Evolutionary conservation across 2,888 invertebrate species (phyloP).

Genomic region (Dryocosmus kuriphilus): DNA sequence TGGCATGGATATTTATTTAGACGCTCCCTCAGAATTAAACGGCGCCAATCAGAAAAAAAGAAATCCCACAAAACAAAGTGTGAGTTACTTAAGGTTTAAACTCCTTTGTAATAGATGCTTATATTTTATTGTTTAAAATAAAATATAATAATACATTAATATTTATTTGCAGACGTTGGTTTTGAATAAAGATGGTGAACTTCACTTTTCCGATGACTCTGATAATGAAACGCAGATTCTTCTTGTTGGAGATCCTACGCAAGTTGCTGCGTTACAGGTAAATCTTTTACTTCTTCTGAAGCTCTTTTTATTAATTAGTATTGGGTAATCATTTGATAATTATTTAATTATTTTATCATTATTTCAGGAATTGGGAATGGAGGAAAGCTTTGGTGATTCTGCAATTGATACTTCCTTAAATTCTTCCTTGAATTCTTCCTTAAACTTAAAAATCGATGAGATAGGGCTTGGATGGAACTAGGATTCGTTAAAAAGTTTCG

Average conservation of each 20-base stretch:
- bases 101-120: background rate
- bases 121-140: too few species aligned
- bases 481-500: background rate
- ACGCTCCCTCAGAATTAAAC: slow-evolving; percentile 42
- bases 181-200: slow-evolving; percentile 61
- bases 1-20: slow-evolving; percentile 72
- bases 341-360: background rate
- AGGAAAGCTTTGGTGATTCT: slow-evolving; percentile 68
- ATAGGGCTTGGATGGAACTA: slow-evolving; percentile 72
- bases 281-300: slow-evolving; percentile 23
- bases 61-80: slow-evolving; percentile 7
- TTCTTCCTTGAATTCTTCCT: slow-evolving; percentile 66
- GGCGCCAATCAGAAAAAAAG: background rate
- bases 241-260: slow-evolving; percentile 70
- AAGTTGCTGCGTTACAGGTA: slow-evolving; percentile 71
- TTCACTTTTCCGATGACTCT: slow-evolving; percentile 63
- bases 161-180: slow-evolving; percentile 28
- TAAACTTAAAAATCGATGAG: slow-evolving; percentile 72
- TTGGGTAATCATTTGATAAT: too few species aligned
- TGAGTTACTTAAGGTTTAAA: background rate
- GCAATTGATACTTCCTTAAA: slow-evolving; percentile 70
- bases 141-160: too few species aligned
- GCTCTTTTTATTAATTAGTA: background rate
- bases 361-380: slow-evolving; percentile 68
- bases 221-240: slow-evolving; percentile 72